Conservation (phyloP, 2,888 invertebrate species). For the Athalia circularis region DNA sequence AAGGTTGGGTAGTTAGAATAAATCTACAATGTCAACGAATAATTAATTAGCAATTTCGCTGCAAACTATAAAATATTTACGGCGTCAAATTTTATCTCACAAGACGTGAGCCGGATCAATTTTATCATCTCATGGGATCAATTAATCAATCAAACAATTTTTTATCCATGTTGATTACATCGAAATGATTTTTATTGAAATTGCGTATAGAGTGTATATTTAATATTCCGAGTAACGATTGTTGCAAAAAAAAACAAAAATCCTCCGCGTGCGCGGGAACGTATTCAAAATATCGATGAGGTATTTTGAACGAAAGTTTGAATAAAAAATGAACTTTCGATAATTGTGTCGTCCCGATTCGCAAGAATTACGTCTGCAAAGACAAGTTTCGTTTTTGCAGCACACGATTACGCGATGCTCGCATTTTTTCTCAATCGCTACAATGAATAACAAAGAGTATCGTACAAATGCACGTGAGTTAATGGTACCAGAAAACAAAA, state of each 20-base stretch:
- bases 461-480: neutral
- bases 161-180: too few relatives aligned
- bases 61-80: too few relatives aligned
- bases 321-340: neutral
- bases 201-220: too few relatives aligned
- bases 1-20: too few relatives aligned
- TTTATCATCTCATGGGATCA: too few relatives aligned
- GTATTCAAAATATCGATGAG: slow-evolving; percentile 15
- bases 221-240: too few relatives aligned
- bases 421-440: neutral
- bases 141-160: too few relatives aligned
- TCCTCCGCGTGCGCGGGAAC: neutral
- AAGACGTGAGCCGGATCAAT: too few relatives aligned
- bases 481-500: neutral
- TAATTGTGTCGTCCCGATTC: neutral
- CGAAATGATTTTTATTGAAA: too few relatives aligned
- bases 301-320: slow-evolving; percentile 21
- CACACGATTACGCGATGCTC: slow-evolving; percentile 9
- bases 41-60: too few relatives aligned
- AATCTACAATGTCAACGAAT: too few relatives aligned
- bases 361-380: neutral
- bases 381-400: neutral
- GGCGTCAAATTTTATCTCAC: too few relatives aligned
- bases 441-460: slow-evolving; percentile 23
- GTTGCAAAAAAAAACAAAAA: neutral